Conservation (phyloP, 2,797 vertebrate genomes). For the Sebastes diaconus region DNA sequence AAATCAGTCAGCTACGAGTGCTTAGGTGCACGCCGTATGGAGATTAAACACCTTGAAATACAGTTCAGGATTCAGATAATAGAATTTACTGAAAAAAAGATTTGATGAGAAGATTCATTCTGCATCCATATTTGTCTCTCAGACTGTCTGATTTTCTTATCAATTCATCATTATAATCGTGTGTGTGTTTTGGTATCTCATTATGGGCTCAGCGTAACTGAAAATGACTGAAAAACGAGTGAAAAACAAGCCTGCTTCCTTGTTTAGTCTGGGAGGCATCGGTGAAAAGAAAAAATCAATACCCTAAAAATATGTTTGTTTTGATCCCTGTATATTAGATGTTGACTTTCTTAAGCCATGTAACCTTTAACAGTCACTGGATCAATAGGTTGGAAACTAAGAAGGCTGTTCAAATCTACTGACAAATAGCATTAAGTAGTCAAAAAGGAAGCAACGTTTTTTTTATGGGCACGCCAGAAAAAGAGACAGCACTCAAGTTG, state of each 20-base stretch:
- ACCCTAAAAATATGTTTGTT: constrained; percentile 72
- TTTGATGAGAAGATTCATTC: not conserved
- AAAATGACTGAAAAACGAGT: constrained; percentile 13
- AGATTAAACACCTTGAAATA: not conserved
- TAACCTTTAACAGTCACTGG: constrained; percentile 68
- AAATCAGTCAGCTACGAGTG: not conserved
- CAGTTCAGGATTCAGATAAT: not conserved
- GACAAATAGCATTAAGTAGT: constrained; percentile 68
- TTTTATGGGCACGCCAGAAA: constrained; percentile 28
- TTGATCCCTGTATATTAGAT: constrained; percentile 71
- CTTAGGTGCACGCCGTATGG: not conserved
- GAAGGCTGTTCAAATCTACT: constrained; percentile 68
- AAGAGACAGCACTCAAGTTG: constrained; percentile 49
- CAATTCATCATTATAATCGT: not conserved
- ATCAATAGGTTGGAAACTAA: constrained; percentile 75
- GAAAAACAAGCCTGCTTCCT: constrained; percentile 13
- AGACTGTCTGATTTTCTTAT: not conserved
- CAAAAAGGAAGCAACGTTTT: constrained; percentile 26
- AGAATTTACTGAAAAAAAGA: not conserved
- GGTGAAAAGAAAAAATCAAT: constrained; percentile 58
- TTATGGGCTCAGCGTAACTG: not conserved
- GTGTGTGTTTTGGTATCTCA: not conserved
- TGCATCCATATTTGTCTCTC: not conserved
- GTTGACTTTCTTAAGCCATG: constrained; percentile 69
- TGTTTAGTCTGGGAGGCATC: constrained; percentile 49